Base-by-base conservation (phyloP, 2,888 invertebrate genomes). In the Rhingia campestris region DNA sequence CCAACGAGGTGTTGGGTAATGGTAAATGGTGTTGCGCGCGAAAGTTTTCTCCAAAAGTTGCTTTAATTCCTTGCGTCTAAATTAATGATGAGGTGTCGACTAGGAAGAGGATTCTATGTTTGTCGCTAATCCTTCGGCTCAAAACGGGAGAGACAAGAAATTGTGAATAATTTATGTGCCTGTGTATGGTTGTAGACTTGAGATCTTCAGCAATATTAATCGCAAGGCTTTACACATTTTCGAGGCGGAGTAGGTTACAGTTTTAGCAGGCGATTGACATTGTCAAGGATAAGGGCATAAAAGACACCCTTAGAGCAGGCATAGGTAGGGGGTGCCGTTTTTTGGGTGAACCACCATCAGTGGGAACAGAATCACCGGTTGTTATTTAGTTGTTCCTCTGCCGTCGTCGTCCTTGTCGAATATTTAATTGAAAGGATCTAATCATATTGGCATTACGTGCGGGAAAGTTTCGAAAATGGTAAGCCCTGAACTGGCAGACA, bases 21-120 rank as follows among this genome's bases (percentile, higher is more conserved):
- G 80, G 74, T 74, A 66, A 74, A 80, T 80, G 74, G 74, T 80
- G 70, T 80, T 76, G 76, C 75, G 67, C 66, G 1, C 2, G 76
- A 81, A 82, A 86, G 72, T 86, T 86, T 79, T 69, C 77, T 6
- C 32, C 10, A 64, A 70, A 89, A 87, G 88, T 88, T 88, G 88
- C 89, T 88, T 89, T 88, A 88, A 89, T 89, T 88, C 88, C 76
- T 88, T 66, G 87, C 2, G 87, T 87, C 86, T 90, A 89, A 89
- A 90, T 90, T 90, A 90, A 90, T 90, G 87, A 90, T 90, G 88
- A 90, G 88, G 88, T 88, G 88, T 88, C 87, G 86, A 86, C 86
- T 81, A 69, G 53, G 49, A 63, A 69, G 67, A 53, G 43, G 45
- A 73, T 67, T 75, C 12, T 53, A 7, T 47, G 70, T 70, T 22